Base-by-base conservation (phyloP, 2,113 vertebrate genomes). In the Brachypodius melanocephalos region DNA sequence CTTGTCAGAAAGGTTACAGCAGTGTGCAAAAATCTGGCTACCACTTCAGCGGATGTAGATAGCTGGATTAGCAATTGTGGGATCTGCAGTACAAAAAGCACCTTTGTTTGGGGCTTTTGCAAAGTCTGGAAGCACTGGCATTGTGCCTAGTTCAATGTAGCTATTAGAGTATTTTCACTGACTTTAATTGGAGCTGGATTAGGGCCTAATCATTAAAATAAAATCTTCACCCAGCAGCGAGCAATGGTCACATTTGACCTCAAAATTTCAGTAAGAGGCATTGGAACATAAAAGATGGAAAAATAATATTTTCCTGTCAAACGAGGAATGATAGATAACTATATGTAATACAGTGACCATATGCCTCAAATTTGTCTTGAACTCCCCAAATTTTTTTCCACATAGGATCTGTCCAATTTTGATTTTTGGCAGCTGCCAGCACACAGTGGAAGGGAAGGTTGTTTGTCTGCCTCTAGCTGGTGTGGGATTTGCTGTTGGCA, bases 181-280 rank as follows among this genome's bases (percentile, higher is more conserved):
- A 67, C 82, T 95, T 96, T 96, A 96, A 96, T 90, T 96, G 91
- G 90, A 90, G 65, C 85, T 94, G 95, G 94, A 95, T 83, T 79
- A 57, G 28, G 55, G 89, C 85, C 88, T 91, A 74, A 95, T 93
- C 76, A 92, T 90, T 71, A 55, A 69, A 90, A 90, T 85, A 88
- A 93, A 79, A 34, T 85, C 81, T 74, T 85, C 95, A 83, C 59
- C 65, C 75, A 72, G 88, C 79, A 77, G 72, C 0, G 1, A 51
- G 55, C 43, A 34, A 10, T 67, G 63, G 51, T 88, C 90, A 91
- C 85, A 91, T 86, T 81, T 90, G 85, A 93, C 91, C 95, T 91
- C 59, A 34, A 77, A 67, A 83, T 73, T 65, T 95, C 78, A 81
- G 1, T 62, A 51, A 74, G 36, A 84, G 29, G 57, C 36, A 57